Base-by-base conservation (phyloP, 2,113 vertebrate species). In the Ceyx margarethae region DNA sequence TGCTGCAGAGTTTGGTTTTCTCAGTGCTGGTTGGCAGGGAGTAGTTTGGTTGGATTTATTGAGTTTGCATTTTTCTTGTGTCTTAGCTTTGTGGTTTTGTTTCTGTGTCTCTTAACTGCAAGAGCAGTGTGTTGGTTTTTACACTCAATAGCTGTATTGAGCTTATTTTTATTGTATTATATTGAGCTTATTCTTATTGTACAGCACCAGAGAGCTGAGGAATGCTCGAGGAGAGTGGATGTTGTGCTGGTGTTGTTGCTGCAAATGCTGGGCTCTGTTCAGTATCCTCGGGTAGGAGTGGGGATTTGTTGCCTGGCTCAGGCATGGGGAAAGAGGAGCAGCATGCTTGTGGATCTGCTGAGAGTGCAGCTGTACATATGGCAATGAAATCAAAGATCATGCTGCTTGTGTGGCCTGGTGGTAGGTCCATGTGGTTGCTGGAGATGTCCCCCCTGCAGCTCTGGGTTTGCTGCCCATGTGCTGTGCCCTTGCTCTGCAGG, bases 241-340 rank as follows among this genome's bases (percentile, higher is more conserved):
- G 23, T 11, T 65, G 33, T 87, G 40, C 22, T 53, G 53, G 5
- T 31, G 21, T 21, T 92, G 16, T 13, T 11, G 2, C 2, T 48
- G 74, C 31, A 91, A 76, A 16, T 0, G 0, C 12, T 53, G 14
- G 8, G 17, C 40, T 18, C 31, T 31, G 0, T 40, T 84, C 9
- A 12, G 13, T 6, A 1, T 53, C 50, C 29, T 54, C 23, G 9
- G 42, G 37, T 8, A 62, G 14, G 5, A 48, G 13, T 40, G 26
- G 15, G 6, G 45, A 11, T 48, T 26, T 21, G 29, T 51, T 54
- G 2, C 22, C 19, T 48, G 53, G 9, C 28, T 19, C 6, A 31
- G 29, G 6, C 4, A 7, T 6, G 31, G 69, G 43, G 69, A 40
- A 13, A 50, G 18, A 48, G 13, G 13, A 53, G 2, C 7, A 53